Percentiles rank a stretch among this genome's conserved stretches.
phyloP scores from a whole-genome alignment of 2,797 vertebrate genomes.

The Lateolabrax maculatus region DNA sequence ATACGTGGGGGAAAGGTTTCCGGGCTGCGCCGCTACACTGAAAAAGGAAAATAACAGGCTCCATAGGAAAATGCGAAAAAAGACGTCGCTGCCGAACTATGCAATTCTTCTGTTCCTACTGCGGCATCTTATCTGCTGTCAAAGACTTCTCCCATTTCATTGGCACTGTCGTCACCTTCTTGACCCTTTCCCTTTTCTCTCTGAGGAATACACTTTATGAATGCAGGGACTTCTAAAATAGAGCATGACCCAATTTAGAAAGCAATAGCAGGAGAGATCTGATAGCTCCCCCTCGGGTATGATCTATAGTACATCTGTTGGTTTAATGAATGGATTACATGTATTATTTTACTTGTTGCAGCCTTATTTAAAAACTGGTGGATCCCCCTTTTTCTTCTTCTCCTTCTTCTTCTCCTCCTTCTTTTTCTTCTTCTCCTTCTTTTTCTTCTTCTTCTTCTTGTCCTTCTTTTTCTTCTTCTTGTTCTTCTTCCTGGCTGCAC shows the following conservation, averaged over 20 bases:
- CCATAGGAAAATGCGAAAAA: conserved; percentile 28
- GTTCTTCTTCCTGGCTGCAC: conserved; percentile 29
- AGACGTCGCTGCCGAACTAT: conserved; percentile 70
- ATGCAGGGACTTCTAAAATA: conserved; percentile 67
- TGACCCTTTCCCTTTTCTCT: conserved; percentile 33
- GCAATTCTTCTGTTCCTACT: conserved; percentile 69
- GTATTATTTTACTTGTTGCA: conserved; percentile 35
- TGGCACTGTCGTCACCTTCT: conserved; percentile 51
- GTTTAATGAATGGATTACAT: conserved; percentile 34
- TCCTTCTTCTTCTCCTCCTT: conserved; percentile 3
- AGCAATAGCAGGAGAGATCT: conserved; percentile 69
- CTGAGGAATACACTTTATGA: conserved; percentile 35
- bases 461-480: too few species aligned
- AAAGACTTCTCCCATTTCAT: conserved; percentile 43
- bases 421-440: conserved; percentile 6
- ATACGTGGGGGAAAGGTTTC: conserved; percentile 27
- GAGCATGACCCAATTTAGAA: conserved; percentile 62
- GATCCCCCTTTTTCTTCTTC: conserved; percentile 8
- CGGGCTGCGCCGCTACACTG: conserved; percentile 43
- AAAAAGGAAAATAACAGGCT: conserved; percentile 25
- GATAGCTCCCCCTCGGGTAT: conserved; percentile 32
- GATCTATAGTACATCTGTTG: conserved; percentile 48
- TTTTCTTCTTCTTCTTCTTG: neutral
- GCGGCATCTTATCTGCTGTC: conserved; percentile 23
- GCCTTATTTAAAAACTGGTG: conserved; percentile 32